Evolutionary conservation across 2,888 invertebrate species (phyloP), one percentile per base, ranked within the genome.

Genomic region (Tipula unca): DNA sequence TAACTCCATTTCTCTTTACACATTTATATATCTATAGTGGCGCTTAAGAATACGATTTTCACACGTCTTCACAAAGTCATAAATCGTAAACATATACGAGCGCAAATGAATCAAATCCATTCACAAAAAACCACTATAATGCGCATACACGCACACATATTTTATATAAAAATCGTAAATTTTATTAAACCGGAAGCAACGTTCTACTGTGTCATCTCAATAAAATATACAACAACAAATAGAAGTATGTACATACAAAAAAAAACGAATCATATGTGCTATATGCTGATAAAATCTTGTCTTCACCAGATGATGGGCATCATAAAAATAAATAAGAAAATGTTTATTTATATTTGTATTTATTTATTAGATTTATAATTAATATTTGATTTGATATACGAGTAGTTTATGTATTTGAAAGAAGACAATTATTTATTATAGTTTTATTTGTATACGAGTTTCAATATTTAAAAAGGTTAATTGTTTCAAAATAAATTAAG

Each of bases 401-500:
- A 48, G n/a, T 48, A 8, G 17, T n/a, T n/a, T n/a, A 17, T 6
- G 17, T 48, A 48, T n/a, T 17, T n/a, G 4, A 69, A 25, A 69
- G n/a, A 10, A 69, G 20, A 69, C n/a, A n/a, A n/a, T n/a, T n/a
- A 69, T 69, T 25, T 69, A 69, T 69, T 48, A 17, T n/a, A 48
- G 48, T 48, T 48, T 48, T 17, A 3, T 32, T 6, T 32, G 32
- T 32, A 6, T 6, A 6, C 32, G 32, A 17, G 48, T 48, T 48
- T 48, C 48, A 48, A 48, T 48, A n/a, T 48, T 48, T 48, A 39
- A 17, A 48, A 69, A 69, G 69, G 69, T 69, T 69, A 69, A 69
- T 69, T 69, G 69, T 69, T 69, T 69, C 69, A 69, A 69, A 69
- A 69, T 69, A 69, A 69, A 69, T 69, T 69, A 69, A 69, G 69